These are phyloP conservation scores for Silurus asotus DNA, from an alignment of 2,113 vertebrate genomes.

Conservation along the genomic window DNA sequence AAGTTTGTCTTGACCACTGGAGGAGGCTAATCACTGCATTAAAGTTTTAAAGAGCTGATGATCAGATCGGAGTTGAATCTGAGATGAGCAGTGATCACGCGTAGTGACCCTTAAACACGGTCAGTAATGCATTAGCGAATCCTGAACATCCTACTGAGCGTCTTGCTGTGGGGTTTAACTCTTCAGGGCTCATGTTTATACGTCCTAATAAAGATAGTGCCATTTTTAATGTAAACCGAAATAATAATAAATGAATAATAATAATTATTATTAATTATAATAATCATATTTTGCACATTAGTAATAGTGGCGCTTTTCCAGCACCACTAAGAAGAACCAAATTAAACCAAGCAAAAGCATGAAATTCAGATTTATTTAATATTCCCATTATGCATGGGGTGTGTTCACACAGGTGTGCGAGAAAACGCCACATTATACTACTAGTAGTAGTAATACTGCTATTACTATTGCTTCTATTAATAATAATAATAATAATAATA, in stretches of 20 bases:
- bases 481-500: not conserved
- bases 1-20: not conserved
- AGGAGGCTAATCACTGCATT: not conserved
- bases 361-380: not conserved
- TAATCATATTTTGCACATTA: too few relatives aligned
- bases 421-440: not conserved
- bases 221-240: too few relatives aligned
- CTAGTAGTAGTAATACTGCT: not conserved
- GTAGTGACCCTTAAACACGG: not conserved
- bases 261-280: too few relatives aligned
- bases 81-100: not conserved
- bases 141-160: constrained; percentile 25
- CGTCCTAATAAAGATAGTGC: constrained; percentile 6
- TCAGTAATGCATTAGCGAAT: constrained; percentile 28
- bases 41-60: constrained; percentile 18
- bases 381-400: not conserved
- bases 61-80: constrained; percentile 9
- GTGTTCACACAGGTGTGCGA: not conserved
- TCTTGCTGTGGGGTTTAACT: not conserved
- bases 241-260: too few relatives aligned
- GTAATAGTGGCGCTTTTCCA: too few relatives aligned
- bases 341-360: not conserved
- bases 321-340: not conserved
- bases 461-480: too few relatives aligned
- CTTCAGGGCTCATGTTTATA: not conserved